Percentiles rank a stretch among this genome's conserved stretches.
These are phyloP conservation scores for Betta splendens DNA, from an alignment of 2,797 vertebrate species.

Conservation along the genomic window DNA sequence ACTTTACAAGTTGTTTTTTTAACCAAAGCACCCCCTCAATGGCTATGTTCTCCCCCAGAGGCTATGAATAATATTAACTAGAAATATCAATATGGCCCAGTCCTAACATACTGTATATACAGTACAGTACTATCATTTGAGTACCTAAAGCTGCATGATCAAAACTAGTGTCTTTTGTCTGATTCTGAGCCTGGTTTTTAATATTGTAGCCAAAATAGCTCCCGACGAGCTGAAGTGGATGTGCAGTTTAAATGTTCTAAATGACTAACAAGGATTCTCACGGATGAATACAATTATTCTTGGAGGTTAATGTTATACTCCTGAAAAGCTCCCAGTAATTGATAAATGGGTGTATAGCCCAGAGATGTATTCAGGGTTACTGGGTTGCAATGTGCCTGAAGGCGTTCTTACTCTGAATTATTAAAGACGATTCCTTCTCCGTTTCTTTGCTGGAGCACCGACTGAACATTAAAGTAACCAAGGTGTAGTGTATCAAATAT, in stretches of 20 bases:
- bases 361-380: slow-evolving; percentile 75
- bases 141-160: slow-evolving; percentile 16
- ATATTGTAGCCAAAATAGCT: slow-evolving; percentile 40
- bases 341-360: slow-evolving; percentile 74
- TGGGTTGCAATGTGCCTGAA: slow-evolving; percentile 71
- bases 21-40: slow-evolving; percentile 39
- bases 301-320: slow-evolving; percentile 72
- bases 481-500: slow-evolving; percentile 6
- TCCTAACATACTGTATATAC: slow-evolving; percentile 21
- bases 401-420: slow-evolving; percentile 76
- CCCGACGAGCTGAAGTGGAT: slow-evolving; percentile 34
- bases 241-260: slow-evolving; percentile 55
- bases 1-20: slow-evolving; percentile 50
- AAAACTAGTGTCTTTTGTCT: slow-evolving; percentile 29
- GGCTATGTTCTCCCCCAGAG: slow-evolving; percentile 31
- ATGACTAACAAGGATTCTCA: slow-evolving; percentile 56
- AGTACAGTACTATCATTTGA: no score
- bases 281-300: slow-evolving; percentile 71
- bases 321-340: slow-evolving; percentile 72
- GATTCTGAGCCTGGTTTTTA: slow-evolving; percentile 20
- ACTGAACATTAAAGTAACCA: slow-evolving; percentile 38
- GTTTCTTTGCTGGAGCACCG: slow-evolving; percentile 59
- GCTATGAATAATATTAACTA: slow-evolving; percentile 33
- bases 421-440: slow-evolving; percentile 69
- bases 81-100: slow-evolving; percentile 28